Evolutionary conservation across 2,797 vertebrate species (phyloP), one percentile per base, ranked within the genome.

Genomic region (Spea hammondii): DNA sequence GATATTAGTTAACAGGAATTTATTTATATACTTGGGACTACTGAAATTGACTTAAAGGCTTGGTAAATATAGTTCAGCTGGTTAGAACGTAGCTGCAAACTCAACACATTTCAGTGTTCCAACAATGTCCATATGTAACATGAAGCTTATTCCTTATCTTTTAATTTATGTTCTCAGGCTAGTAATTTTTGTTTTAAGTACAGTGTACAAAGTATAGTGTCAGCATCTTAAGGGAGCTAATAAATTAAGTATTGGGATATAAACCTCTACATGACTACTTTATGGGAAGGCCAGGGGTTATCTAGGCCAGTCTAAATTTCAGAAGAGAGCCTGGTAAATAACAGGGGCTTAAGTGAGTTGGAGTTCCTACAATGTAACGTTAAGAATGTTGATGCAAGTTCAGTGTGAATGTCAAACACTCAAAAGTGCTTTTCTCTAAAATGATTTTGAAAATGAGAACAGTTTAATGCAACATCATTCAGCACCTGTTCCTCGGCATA

Each of bases 251-350:
- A 51, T 32, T 6, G n/a, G 0, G 54, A 6, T 51, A 46, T 73
- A 48, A 53, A 74, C 65, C n/a, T 72, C 50, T 6, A 60, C 44
- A 62, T 48, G 55, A 60, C n/a, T n/a, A 51, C 11, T 79, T 32
- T 49, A 62, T 44, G 32, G 6, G 7, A 32, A 72, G 74, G 79
- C 72, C 74, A 68, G 48, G 45, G 79, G 79, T 72, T 72, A 80
- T 80, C 74, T 8, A 59, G 53, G 12, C 5, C 46, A 71, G 59
- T 65, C 47, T 67, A 76, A 76, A 72, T 55, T 50, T 51, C 51
- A n/a, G 12, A 59, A 70, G 4, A 13, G 10, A 46, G 65, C 4
- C 32, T 60, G 47, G 59, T 17, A 12, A 8, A 72, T 17, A 44
- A 53, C 51, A 53, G 6, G 10, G 4, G 9, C 12, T 13, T 57